Base-by-base conservation (phyloP, 2,888 invertebrate genomes). In the Thereva nobilitata region DNA sequence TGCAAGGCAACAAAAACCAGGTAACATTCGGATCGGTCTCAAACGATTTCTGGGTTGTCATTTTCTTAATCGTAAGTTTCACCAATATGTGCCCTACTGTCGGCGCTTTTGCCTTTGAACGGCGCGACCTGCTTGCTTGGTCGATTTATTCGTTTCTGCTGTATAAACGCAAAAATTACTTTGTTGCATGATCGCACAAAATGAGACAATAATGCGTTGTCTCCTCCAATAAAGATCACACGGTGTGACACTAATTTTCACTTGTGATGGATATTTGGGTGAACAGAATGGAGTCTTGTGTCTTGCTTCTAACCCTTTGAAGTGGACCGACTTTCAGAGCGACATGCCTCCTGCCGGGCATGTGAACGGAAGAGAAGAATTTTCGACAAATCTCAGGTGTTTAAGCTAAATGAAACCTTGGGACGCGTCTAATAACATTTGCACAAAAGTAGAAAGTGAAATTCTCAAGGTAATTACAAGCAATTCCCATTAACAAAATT, bases 221-320 rank as follows among this genome's bases (percentile, higher is more conserved):
- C 41, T 40, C 49, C 49, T 41, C 10, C 38, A 49, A 50, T 61
- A 61, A 40, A n/a, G 61, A 49, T 61, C 40, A 37, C 35, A 50
- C 38, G 41, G 42, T 61, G 23, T 23, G 61, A 61, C 61, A 59
- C 10, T 61, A 61, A 50, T 61, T 61, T 50, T 41, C 61, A 40
- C 50, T 50, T 50, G 61, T 61, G 61, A 61, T 61, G 50, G 50
- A 61, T 61, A 61, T 61, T 50, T 49, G 50, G 38, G 50, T 50
- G 61, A 61, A 61, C 61, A 50, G 61, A 49, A 23, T 61, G 50
- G 10, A 61, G 23, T 34, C 50, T 49, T 50, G 50, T 61, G n/a
- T 9, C 41, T n/a, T n/a, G 38, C 9, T 23, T 23, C 9, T 6
- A 9, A 23, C 40, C 23, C 45, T 61, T 61, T 61, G 61, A 61